phyloP scores from a whole-genome alignment of 2,888 invertebrate species.

The Drosophila birchii region DNA sequence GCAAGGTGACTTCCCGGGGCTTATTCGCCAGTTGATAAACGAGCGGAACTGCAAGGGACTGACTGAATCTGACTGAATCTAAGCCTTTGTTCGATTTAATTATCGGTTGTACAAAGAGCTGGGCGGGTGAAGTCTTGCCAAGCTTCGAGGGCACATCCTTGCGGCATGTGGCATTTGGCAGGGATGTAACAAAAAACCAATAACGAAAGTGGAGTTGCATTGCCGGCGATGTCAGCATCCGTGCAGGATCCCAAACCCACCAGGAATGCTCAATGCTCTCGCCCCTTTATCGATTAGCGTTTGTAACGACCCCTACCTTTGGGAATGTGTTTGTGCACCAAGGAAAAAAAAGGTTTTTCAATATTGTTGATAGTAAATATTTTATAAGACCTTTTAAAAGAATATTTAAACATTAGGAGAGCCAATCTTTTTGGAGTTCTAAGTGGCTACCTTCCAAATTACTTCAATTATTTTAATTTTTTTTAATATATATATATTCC shows the following conservation, averaged over 20 bases:
- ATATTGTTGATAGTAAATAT: too few relatives aligned
- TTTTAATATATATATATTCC: too few relatives aligned
- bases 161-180: slow-evolving; percentile 59
- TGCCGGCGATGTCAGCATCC: slow-evolving; percentile 45
- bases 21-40: slow-evolving; percentile 29
- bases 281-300: slow-evolving; percentile 67
- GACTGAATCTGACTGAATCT: slow-evolving; percentile 30
- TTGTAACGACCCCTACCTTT: slow-evolving; percentile 61
- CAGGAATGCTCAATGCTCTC: slow-evolving; percentile 6
- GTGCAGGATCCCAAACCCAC: slow-evolving; percentile 48
- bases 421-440: not conserved
- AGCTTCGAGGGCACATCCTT: slow-evolving; percentile 46
- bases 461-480: too few relatives aligned
- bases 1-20: slow-evolving; percentile 1
- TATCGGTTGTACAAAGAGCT: slow-evolving; percentile 41
- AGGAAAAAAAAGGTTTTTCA: too few relatives aligned
- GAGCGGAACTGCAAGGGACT: slow-evolving; percentile 29
- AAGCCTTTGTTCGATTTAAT: slow-evolving; percentile 46
- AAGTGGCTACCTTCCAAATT: too few relatives aligned
- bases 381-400: not conserved
- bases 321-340: slow-evolving; percentile 29
- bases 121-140: slow-evolving; percentile 20
- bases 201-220: slow-evolving; percentile 60
- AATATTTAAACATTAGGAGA: not conserved
- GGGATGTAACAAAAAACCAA: slow-evolving; percentile 66